Conservation (phyloP, 2,888 invertebrate genomes). For the Deroplatys truncata region DNA sequence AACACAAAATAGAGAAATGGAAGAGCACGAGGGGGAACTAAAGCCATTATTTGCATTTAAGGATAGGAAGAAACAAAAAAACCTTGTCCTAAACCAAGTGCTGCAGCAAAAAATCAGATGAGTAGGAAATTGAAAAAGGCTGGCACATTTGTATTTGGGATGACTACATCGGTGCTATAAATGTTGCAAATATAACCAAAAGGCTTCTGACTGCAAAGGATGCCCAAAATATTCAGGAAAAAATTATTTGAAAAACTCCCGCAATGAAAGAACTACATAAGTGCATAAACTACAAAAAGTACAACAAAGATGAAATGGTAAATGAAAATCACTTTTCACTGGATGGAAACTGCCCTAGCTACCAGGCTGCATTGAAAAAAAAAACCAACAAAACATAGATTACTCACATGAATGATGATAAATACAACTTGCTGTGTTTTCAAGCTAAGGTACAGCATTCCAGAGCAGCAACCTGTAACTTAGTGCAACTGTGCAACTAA, state of each 20-base stretch:
- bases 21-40: not conserved
- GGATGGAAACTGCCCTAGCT: not conserved
- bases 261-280: no score
- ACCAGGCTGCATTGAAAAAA: not conserved
- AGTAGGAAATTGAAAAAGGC: not conserved
- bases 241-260: not conserved
- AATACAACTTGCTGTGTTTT: not conserved
- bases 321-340: not conserved
- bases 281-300: not conserved
- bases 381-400: not conserved
- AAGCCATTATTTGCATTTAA: not conserved
- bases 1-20: not conserved
- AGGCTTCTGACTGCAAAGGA: not conserved
- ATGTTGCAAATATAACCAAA: not conserved
- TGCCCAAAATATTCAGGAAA: not conserved
- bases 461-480: not conserved
- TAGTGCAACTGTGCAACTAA: not conserved
- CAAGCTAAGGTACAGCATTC: not conserved
- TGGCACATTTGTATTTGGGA: not conserved
- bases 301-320: not conserved
- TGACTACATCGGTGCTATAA: not conserved
- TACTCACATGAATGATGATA: not conserved
- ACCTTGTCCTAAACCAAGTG: not conserved
- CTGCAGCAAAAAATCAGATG: not conserved
- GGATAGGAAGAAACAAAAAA: not conserved